Evolutionary conservation across 2,113 vertebrate genomes (phyloP).

Genomic region (Chrysochloris asiatica): DNA sequence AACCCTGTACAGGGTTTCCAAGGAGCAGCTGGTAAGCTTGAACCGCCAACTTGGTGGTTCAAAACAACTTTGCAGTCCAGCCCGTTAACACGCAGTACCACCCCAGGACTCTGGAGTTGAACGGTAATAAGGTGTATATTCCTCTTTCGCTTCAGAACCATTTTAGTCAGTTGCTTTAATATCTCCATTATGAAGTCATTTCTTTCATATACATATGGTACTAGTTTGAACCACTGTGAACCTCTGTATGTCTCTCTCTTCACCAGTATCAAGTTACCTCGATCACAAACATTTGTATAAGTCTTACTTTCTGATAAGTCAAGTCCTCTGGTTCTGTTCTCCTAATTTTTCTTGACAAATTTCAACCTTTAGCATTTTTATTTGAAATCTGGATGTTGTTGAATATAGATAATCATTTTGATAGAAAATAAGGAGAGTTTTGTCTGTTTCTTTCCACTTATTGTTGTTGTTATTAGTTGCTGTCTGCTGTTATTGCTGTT

Average conservation of each 20-base stretch:
- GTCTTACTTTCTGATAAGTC: not conserved
- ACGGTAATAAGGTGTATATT: not conserved
- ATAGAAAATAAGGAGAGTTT: not conserved
- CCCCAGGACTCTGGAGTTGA: too few relatives aligned
- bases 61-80: too few relatives aligned
- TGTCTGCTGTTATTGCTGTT: too few relatives aligned
- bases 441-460: not conserved
- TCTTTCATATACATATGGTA: not conserved
- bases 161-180: too few relatives aligned
- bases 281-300: not conserved
- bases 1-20: too few relatives aligned
- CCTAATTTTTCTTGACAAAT: not conserved
- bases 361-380: constrained; percentile 13
- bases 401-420: constrained; percentile 8
- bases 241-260: not conserved
- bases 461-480: not conserved
- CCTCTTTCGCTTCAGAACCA: constrained; percentile 6
- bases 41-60: too few relatives aligned
- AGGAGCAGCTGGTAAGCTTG: too few relatives aligned
- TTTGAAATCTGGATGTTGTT: constrained; percentile 23
- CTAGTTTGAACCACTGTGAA: not conserved
- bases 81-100: too few relatives aligned
- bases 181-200: not conserved
- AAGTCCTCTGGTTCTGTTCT: not conserved
- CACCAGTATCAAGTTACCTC: not conserved